Base-by-base conservation (phyloP, 1,140 invertebrate species). In the Halesus radiatus region DNA sequence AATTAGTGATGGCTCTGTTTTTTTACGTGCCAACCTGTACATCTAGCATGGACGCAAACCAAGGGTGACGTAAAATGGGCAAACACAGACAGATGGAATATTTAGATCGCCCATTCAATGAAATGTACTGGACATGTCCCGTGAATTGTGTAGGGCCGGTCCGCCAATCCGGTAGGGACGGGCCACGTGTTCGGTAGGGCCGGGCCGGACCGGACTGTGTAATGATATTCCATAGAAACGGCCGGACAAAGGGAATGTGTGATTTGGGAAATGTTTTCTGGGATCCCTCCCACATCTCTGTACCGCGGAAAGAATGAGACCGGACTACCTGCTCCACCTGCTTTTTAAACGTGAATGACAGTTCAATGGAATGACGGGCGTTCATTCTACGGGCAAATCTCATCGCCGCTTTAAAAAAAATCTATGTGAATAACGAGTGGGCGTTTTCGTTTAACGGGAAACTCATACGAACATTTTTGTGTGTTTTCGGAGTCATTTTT, bases 141-240 rank as follows among this genome's bases (percentile, higher is more conserved):
- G 29, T 45, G 66, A 70, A 74, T 74, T 56, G 70, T 72, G 37
- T 66, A 18, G 29, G 16, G 62, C 62, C 56, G 56, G 62, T 29
- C 13, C 37, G 3, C 8, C 37, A 45, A 45, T 45, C 37, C 37
- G 37, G 37, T 45, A 45, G 37, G 37, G 37, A 8, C 37, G 37
- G 37, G 2, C 32, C 32, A 6, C 32, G 0, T 1, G 7, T 29
- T 5, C 26, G 26, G 26, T 3, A 29, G 26, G 26, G 26, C 26
- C 26, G 2, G 32, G 22, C 64, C 15, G 22, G 16, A 29, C 16
- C 64, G 2, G 23, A 16, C 66, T 1, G 45, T 50, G 66, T 70
- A 70, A 70, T 70, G 66, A 22, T 70, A 70, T 70, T 66, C 66
- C 37, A 70, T 70, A 70, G 66, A 70, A 70, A 70, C n/a, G 37